Percentiles rank a stretch among this genome's conserved stretches.
Evolutionary conservation across 2,113 vertebrate genomes (phyloP).

Genomic region (Hypocryptadius cinnamomeus): DNA sequence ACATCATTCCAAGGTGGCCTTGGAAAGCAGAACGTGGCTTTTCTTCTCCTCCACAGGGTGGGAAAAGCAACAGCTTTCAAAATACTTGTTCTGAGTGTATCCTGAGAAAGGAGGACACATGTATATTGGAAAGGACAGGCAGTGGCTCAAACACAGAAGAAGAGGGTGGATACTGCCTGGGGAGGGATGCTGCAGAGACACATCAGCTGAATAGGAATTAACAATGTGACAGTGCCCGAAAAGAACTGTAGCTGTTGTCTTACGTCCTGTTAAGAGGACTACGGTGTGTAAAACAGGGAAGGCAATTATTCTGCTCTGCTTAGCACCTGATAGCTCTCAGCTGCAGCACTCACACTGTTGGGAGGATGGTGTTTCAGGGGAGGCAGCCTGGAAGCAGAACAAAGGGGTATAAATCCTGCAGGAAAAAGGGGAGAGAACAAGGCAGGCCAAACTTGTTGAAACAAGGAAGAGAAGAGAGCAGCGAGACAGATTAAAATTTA

Average conservation of each 20-base stretch:
- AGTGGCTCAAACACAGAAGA: background rate
- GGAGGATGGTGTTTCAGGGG: background rate
- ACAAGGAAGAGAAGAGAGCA: background rate
- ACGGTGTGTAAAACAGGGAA: background rate
- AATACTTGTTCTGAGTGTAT: background rate
- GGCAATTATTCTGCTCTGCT: conserved; percentile 54
- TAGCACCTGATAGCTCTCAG: conserved; percentile 6
- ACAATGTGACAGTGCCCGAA: background rate
- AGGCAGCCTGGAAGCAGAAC: background rate
- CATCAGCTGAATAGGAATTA: background rate
- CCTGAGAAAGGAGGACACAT: background rate
- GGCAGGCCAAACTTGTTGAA: background rate
- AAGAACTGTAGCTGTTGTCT: background rate
- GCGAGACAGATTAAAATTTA: background rate
- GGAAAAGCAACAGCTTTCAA: background rate
- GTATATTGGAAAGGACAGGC: background rate
- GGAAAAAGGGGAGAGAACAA: background rate
- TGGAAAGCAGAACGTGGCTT: background rate
- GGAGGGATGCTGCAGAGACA: background rate
- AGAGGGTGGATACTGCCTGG: background rate
- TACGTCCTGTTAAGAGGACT: background rate
- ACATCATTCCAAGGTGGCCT: background rate
- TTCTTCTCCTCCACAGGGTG: background rate
- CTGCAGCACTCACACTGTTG: background rate
- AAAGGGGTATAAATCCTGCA: background rate